These are phyloP conservation scores for Capromys pilorides DNA, from an alignment of 2,797 vertebrate genomes.

Conservation along the genomic window DNA sequence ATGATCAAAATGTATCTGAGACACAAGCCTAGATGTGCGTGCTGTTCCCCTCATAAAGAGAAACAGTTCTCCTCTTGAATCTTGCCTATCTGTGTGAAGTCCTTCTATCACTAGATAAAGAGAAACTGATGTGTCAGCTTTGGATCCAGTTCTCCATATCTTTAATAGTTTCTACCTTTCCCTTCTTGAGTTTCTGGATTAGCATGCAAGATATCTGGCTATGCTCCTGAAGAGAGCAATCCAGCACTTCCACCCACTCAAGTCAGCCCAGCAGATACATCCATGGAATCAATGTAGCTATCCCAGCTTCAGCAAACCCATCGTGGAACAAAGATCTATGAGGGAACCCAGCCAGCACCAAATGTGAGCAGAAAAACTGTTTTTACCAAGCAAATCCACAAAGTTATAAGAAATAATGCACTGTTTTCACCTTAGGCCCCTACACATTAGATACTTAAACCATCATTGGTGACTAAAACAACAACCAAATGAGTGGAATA, in stretches of 20 bases:
- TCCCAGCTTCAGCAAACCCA: neutral
- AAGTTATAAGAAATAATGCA: neutral
- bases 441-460: neutral
- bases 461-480: neutral
- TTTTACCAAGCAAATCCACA: neutral
- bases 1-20: no score
- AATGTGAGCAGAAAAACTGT: neutral
- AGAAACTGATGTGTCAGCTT: neutral
- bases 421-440: neutral
- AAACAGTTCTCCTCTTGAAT: neutral
- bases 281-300: neutral
- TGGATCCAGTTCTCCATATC: neutral
- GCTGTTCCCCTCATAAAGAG: neutral
- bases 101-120: neutral
- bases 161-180: neutral
- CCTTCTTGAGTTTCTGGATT: neutral
- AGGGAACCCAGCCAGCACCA: neutral
- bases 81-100: neutral
- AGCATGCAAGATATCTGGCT: neutral
- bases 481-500: conserved; percentile 1
- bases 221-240: neutral
- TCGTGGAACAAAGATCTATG: neutral
- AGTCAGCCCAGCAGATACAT: neutral
- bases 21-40: neutral
- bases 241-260: neutral